Evolutionary conservation across 2,888 invertebrate species (phyloP), one percentile per base, ranked within the genome.

Genomic region (Disparrhopalites patrizii): DNA sequence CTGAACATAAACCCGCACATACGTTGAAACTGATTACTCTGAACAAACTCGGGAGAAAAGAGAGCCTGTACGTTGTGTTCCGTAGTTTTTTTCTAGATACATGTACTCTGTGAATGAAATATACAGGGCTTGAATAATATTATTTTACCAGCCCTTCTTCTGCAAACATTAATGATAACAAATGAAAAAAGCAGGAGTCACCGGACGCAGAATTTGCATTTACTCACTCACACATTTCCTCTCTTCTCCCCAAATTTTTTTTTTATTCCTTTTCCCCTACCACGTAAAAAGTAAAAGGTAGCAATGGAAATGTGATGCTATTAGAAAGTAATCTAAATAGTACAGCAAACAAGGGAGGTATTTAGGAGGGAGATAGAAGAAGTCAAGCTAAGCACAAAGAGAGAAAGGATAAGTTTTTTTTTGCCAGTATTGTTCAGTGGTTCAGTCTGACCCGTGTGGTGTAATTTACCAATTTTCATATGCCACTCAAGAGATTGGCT

Each of bases 391-490:
- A 10, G 40, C 18, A 33, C 2, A 38, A 10, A 38, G 18, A 28
- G n/a, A n/a, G n/a, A n/a, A n/a, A n/a, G n/a, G n/a, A n/a, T n/a
- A n/a, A n/a, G n/a, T n/a, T n/a, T n/a, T n/a, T n/a, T n/a, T n/a
- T n/a, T n/a, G n/a, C n/a, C n/a, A n/a, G n/a, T n/a, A n/a, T n/a
- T n/a, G n/a, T n/a, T n/a, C n/a, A n/a, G n/a, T 28, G 40, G 58
- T 58, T 61, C 61, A 51, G 52, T 50, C 51, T 62, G 62, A 62
- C 52, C 52, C 30, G 54, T 62, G 54, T 54, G 52, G 47, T 47
- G 55, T 55, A 63, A 63, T 55, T 63, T 63, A 56, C 55, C 50
- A 55, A 31, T 50, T 55, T 63, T 63, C 55, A 63, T 63, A 63
- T 63, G 56, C 56, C 63, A 56, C 56, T 63, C 63, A 63, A 54